phyloP scores from a whole-genome alignment of 2,797 vertebrate genomes.

The Macroramphosus scolopax region DNA sequence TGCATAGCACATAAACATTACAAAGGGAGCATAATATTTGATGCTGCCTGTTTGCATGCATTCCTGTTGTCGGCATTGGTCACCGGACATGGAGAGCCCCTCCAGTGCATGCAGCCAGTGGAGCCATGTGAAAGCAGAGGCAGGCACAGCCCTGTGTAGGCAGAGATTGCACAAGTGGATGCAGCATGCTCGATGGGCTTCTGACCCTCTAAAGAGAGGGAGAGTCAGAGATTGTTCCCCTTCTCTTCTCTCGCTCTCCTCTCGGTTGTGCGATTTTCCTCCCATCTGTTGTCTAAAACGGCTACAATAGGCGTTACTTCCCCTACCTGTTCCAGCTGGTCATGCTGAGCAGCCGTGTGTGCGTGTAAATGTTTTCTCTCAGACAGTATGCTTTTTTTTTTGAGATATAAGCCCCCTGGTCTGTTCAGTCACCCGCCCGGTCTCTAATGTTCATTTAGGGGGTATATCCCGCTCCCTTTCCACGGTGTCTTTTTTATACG shows the following conservation, averaged over 20 bases:
- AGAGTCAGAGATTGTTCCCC: slow-evolving; percentile 7
- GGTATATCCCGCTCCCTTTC: no score
- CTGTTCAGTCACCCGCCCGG: no score
- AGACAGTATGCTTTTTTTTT: slow-evolving; percentile 37
- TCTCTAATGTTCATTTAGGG: no score
- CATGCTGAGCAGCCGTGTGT: slow-evolving; percentile 73
- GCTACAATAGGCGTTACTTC: slow-evolving; percentile 81
- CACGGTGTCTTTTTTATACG: no score
- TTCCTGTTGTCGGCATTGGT: slow-evolving; percentile 9
- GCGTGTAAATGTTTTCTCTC: slow-evolving; percentile 41
- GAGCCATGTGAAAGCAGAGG: slow-evolving; percentile 48
- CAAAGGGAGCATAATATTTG: neutral
- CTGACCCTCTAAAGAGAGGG: slow-evolving; percentile 19
- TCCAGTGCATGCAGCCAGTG: slow-evolving; percentile 41
- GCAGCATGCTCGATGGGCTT: slow-evolving; percentile 38
- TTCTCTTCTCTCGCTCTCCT: slow-evolving; percentile 24
- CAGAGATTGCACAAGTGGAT: slow-evolving; percentile 55
- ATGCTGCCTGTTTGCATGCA: neutral
- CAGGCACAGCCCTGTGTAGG: slow-evolving; percentile 53
- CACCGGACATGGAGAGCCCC: slow-evolving; percentile 12
- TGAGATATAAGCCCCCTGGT: slow-evolving; percentile 33
- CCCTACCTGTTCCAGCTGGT: slow-evolving; percentile 75
- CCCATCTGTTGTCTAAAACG: slow-evolving; percentile 85
- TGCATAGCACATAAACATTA: slow-evolving; percentile 40
- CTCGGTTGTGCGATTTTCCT: slow-evolving; percentile 55